Evolutionary conservation across 2,113 vertebrate species (phyloP), one percentile per base, ranked within the genome.

Genomic region (Rhabdornis inornatus): DNA sequence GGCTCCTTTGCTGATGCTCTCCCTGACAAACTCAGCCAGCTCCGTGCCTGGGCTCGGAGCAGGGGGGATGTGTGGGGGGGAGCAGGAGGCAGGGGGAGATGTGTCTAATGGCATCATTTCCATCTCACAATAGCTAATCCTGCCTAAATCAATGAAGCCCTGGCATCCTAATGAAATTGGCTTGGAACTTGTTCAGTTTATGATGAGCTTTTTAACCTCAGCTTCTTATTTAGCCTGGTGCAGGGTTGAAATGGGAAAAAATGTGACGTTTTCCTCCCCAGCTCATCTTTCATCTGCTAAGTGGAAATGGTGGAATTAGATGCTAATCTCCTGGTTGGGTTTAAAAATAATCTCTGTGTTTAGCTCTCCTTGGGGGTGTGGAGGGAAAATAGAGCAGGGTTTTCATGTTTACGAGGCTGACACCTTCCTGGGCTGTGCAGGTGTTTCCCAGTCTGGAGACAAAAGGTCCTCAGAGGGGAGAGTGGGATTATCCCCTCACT

Each of bases 201-300:
- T 95, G 94, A 97, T 92, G 83, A 94, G 97, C 77, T 95, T 96
- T 96, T 96, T 94, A 96, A 96, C 96, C 94, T 94, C 80, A 0
- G 74, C 87, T 96, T 94, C 94, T 96, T 96, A 97, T 96, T 97
- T 97, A 96, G 92, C 82, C 65, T 16, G 69, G 93, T 81, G 92
- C 28, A 1, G 76, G 72, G 49, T 39, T 86, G 81, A 91, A 94
- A 94, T n/a, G 50, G 89, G 66, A 77, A 93, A 94, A 93, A 94
- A 94, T 24, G 35, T 37, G 74, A 70, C 0, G 1, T 55, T 83
- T 95, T 87, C 74, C 66, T 88, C 50, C 66, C 39, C 21, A 25
- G 89, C 66, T 55, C 49, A 12, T 96, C 83, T 94, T 92, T 87
- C 77, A 49, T 57, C 3, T 0, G 52, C 24, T 49, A 76, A 1